Evolutionary conservation across 2,797 vertebrate genomes (phyloP), one percentile per base, ranked within the genome.

Genomic region (Anguilla megastoma): DNA sequence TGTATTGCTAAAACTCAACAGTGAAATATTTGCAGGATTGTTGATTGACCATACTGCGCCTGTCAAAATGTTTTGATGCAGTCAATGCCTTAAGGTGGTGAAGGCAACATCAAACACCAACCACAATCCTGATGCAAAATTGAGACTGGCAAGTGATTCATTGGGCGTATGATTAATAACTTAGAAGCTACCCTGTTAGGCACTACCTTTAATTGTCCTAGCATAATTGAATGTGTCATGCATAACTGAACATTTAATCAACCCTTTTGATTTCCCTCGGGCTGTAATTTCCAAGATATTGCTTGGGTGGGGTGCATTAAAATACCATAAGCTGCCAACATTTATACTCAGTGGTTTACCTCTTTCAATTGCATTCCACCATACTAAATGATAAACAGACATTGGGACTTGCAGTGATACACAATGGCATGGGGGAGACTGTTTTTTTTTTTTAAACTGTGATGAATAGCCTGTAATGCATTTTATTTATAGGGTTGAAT

Each of bases 231-330:
- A 80, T 16, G 18, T 74, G 36, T 48, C 18, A 24, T 82, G 50
- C 45, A 50, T 48, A 9, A 45, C 76, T 80, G 21, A 80, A 80
- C 36, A 80, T 80, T 80, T 41, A 82, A 82, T 82, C 5, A 82
- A 24, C 41, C 41, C 79, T 50, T 82, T 7, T 82, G 79, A 24
- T 82, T 82, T 48, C 79, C 79, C 45, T 82, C 18, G 50, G 79
- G 79, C 41, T 48, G 7, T 50, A 50, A 50, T 82, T 48, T 21
- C 79, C 24, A 18, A 48, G 21, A 18, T 82, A 48, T 82, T 82
- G 27, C 10, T 50, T 48, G 21, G 24, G 79, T 48, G 41, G 41
- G 21, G 18, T 50, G 79, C 50, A 9, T 50, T 24, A 8, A 82
- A 50, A 48, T 16, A 36, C 2, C 30, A 82, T 16, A 50, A 24